Conservation (phyloP, 1,140 invertebrate species). For the Procambarus clarkii region DNA sequence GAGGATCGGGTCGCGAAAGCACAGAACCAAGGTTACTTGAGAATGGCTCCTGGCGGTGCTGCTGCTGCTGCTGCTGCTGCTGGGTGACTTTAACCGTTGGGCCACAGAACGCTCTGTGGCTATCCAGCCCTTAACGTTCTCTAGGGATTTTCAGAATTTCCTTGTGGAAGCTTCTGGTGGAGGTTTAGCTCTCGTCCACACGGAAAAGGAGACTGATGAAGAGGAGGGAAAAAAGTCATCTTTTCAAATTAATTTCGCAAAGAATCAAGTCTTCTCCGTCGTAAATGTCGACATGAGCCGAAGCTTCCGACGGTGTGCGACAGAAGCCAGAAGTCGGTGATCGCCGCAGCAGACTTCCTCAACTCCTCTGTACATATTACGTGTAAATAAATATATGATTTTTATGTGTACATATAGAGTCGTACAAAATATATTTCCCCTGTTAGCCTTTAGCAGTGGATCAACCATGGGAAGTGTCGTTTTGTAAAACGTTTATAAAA, state of each 20-base stretch:
- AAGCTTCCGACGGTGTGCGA: background rate
- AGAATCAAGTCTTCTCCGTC: background rate
- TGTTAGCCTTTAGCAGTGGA: slow-evolving; percentile 35
- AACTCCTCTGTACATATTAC: slow-evolving; percentile 12
- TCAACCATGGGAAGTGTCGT: slow-evolving; percentile 40
- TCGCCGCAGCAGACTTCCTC: background rate
- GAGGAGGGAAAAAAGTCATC: background rate
- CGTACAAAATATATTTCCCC: slow-evolving; percentile 57
- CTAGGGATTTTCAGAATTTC: background rate
- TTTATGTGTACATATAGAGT: slow-evolving; percentile 61
- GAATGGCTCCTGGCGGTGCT: background rate
- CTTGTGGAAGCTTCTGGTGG: background rate
- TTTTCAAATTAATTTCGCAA: background rate
- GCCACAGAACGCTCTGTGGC: too few relatives aligned
- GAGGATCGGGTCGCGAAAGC: background rate
- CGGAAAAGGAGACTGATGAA: too few relatives aligned
- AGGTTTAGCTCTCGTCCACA: background rate
- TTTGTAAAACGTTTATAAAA: slow-evolving; percentile 52
- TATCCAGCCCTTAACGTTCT: background rate
- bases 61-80: too few relatives aligned
- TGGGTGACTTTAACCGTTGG: too few relatives aligned
- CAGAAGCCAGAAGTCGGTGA: slow-evolving; percentile 29
- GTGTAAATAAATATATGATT: slow-evolving; percentile 55
- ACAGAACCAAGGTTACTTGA: background rate
- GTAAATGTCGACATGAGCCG: background rate